A percentile compares a stretch with the other conserved stretches of the same genome.
These are phyloP conservation scores for Melipona beecheii DNA, from an alignment of 2,888 invertebrate genomes.

Conservation along the genomic window DNA sequence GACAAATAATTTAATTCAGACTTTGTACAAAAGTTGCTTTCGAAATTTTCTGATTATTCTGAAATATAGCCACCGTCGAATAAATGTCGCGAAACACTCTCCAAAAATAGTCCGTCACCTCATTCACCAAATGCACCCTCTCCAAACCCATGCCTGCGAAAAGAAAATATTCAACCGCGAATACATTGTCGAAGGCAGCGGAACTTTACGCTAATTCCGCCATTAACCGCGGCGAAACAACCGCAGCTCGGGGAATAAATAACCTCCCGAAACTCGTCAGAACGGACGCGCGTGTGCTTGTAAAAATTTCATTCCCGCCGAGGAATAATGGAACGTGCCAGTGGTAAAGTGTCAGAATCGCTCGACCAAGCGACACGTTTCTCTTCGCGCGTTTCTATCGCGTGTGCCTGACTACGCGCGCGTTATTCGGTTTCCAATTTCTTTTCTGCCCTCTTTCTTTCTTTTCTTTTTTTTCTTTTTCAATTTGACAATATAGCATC, in stretches of 20 bases:
- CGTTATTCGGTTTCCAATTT: constrained; percentile 59
- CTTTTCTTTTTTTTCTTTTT: neutral
- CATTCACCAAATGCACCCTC: neutral
- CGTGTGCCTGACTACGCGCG: constrained; percentile 42
- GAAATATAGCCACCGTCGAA: neutral
- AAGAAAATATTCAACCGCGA: neutral
- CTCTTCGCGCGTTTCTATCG: neutral
- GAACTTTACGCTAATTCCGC: neutral
- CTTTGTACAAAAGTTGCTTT: neutral
- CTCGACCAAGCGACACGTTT: neutral
- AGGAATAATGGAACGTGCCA: neutral
- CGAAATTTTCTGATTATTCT: neutral
- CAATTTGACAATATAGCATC: constrained; percentile 26
- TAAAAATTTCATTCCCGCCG: constrained; percentile 38
- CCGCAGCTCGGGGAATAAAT: constrained; percentile 1
- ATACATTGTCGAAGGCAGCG: neutral
- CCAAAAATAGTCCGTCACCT: neutral
- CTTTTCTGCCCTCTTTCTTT: neutral
- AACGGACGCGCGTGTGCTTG: neutral
- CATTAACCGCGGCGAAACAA: neutral
- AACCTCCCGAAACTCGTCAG: neutral
- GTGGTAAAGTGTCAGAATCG: constrained; percentile 29
- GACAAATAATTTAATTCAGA: neutral
- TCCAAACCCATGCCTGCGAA: neutral
- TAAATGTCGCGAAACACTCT: neutral